phyloP scores from a whole-genome alignment of 2,888 invertebrate genomes.

The Sphaeridia pumilis region DNA sequence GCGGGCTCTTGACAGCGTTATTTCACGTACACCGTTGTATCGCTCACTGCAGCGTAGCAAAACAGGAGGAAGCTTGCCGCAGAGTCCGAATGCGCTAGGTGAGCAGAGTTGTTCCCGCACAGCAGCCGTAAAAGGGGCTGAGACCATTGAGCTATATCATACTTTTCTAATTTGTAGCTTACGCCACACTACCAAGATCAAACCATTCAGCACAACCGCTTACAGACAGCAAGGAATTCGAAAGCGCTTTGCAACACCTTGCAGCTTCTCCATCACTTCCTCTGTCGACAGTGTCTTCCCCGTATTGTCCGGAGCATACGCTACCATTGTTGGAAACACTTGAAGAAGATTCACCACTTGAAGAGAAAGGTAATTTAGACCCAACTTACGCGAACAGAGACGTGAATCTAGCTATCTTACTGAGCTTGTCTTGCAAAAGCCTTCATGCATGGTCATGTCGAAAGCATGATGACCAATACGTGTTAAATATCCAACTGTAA shows the following conservation, averaged over 20 bases:
- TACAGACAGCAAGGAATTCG: slow-evolving; percentile 34
- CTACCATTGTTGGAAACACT: slow-evolving; percentile 53
- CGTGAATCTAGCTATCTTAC: too few species aligned
- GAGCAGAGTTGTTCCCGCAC: slow-evolving; percentile 3
- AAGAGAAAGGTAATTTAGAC: slow-evolving; percentile 31
- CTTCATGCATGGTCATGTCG: too few species aligned
- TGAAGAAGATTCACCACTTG: slow-evolving; percentile 48
- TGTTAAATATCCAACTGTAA: too few species aligned
- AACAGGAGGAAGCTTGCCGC: slow-evolving; percentile 33
- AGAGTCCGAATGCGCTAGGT: slow-evolving; percentile 30
- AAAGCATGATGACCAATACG: too few species aligned
- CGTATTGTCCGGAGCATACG: slow-evolving; percentile 49
- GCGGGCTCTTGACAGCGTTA: slow-evolving; percentile 46
- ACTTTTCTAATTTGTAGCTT: slow-evolving; percentile 50
- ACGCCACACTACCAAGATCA: slow-evolving; percentile 72
- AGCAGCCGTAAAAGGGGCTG: background rate
- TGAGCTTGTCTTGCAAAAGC: too few species aligned
- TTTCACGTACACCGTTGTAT: slow-evolving; percentile 37
- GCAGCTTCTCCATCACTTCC: slow-evolving; percentile 39
- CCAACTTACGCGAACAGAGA: too few species aligned
- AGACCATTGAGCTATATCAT: too few species aligned
- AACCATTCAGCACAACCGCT: slow-evolving; percentile 64
- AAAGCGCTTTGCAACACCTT: slow-evolving; percentile 42
- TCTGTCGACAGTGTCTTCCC: slow-evolving; percentile 42
- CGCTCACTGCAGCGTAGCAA: slow-evolving; percentile 32